Base-by-base conservation (phyloP, 1,140 invertebrate species). In the Doryteuthis pealeii region DNA sequence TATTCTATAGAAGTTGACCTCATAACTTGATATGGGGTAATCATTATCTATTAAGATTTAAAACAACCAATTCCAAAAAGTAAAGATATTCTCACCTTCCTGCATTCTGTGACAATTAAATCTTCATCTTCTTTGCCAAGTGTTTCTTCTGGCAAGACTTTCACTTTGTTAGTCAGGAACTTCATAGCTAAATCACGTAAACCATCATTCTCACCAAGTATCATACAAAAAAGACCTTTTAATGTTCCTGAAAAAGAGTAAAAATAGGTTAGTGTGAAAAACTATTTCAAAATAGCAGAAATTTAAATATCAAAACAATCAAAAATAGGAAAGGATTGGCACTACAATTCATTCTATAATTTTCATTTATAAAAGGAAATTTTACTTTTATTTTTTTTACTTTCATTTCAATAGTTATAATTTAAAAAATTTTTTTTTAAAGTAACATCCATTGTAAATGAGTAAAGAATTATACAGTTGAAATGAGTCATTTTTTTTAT, bases 81-180 rank as follows among this genome's bases (percentile, higher is more conserved):
- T n/a, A 40, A 40, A 40, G 10, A 40, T 40, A 5, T 40, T 10
- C 35, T 40, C 40, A 95, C 92, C 90, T 96, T 96, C 85, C 96
- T 97, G 79, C 93, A 92, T 87, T 97, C 93, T 66, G 91, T 88
- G 73, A 97, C 92, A 67, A 98, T 90, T 75, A 93, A 90, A 82
- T 96, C 95, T 87, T 98, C 95, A 70, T 93, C 91, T 84, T 97
- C 95, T 85, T 93, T 93, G 26, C 92, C 94, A 49, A 96, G 91
- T 18, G 95, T 86, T 81, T 94, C 93, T 71, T 92, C 91, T 18
- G 93, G 92, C 76, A 96, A 87, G 70, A 92, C 90, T 88, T 94
- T 94, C 0, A 97, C 86, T 89, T 96, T 97, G 1, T 91, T 91
- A 26, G 91, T 90, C 77, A 98, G 89, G 88, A 97, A 98, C 83